Base-by-base conservation (phyloP, 2,888 invertebrate species). In the Eupeodes latifasciatus region DNA sequence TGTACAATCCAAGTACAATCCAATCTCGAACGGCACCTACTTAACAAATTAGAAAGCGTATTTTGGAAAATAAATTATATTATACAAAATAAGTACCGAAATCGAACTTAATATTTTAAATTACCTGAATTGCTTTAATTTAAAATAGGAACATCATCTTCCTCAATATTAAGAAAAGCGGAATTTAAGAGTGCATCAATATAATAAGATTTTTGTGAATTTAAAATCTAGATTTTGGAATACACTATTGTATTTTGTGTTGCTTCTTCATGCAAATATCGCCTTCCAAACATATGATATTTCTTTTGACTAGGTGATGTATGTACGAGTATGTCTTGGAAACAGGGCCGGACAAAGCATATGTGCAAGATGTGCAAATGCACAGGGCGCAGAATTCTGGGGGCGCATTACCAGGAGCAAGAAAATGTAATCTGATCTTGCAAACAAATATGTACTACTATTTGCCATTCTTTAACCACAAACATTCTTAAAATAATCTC, bases 231-330 rank as follows among this genome's bases (percentile, higher is more conserved):
- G 51, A 79, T 64, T 16, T 81, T 62, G 69, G 86, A 78, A 69
- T 79, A 81, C 51, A 82, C 61, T 72, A 62, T 81, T 62, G 67
- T 72, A 85, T 84, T 83, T 82, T 89, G 81, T 7, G 91, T 91
- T 12, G 91, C 90, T 66, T 93, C 93, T 82, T 94, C 97, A 93
- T 97, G 97, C 91, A 97, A 96, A 93, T 96, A 97, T 90, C 98
- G 94, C 93, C 98, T 98, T 10, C 98, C 98, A 92, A 97, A 98
- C 96, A 98, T 96, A 91, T 98, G 98, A 92, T 98, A 98, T 93
- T 98, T 98, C 94, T 98, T 98, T 93, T 98, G 98, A 0, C 96
- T 96, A 64, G 96, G 96, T 6, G 96, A 95, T 49, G 96, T 95
- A 90, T 95, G 94, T 53, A n/a, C n/a, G n/a, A n/a, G n/a, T n/a